Percentiles rank a stretch among this genome's conserved stretches.
These are phyloP conservation scores for Caenorhabditis latens DNA, from an alignment of 1,140 invertebrate genomes.

Conservation along the genomic window DNA sequence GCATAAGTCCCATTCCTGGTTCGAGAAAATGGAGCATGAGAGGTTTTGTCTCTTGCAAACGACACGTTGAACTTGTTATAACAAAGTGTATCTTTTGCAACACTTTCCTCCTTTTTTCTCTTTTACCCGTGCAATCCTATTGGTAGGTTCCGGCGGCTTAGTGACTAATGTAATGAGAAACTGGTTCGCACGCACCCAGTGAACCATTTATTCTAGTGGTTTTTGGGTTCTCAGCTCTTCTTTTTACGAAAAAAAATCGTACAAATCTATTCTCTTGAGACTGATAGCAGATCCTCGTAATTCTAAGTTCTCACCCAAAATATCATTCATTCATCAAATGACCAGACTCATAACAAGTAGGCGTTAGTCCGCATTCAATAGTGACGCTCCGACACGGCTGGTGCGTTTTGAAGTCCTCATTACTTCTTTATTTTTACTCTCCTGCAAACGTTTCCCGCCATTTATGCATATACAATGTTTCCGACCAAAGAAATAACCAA, in stretches of 20 bases:
- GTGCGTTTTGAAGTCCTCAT: not conserved
- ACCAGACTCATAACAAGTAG: constrained; percentile 3
- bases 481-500: not conserved
- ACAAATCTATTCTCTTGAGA: no score
- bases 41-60: not conserved
- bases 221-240: no score
- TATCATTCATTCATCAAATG: not conserved
- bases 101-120: not conserved
- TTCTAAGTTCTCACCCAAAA: not conserved
- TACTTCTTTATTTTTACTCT: not conserved
- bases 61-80: constrained; percentile 8
- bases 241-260: no score
- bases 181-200: not conserved
- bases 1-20: not conserved
- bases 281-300: no score
- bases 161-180: not conserved
- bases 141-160: constrained; percentile 19
- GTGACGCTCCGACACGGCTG: constrained; percentile 2
- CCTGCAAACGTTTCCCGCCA: not conserved
- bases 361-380: not conserved
- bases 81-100: constrained; percentile 10
- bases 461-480: not conserved
- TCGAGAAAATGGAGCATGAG: not conserved
- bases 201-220: no score
- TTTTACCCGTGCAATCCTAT: not conserved